A percentile compares a stretch with the other conserved stretches of the same genome.
Conservation (phyloP, 2,888 invertebrate genomes). For the Branchellion lobata region DNA sequence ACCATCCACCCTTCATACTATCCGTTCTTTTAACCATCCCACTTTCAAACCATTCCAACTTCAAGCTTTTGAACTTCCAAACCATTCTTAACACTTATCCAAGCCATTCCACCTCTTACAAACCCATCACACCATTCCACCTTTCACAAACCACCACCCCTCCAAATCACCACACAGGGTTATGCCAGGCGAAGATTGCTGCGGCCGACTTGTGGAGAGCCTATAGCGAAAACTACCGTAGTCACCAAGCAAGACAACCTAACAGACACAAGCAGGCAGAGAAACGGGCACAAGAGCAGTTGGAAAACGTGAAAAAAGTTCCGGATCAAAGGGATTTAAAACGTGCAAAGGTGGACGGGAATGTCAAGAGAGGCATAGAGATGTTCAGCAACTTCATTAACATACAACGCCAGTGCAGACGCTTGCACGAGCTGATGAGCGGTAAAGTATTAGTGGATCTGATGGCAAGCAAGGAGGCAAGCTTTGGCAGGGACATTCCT, state of each 20-base stretch:
- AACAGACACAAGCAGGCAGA: slow-evolving; percentile 41
- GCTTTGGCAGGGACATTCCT: too few relatives aligned
- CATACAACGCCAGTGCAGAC: neutral
- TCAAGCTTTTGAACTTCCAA: too few relatives aligned
- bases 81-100: too few relatives aligned
- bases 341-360: neutral
- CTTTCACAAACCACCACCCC: too few relatives aligned
- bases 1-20: too few relatives aligned
- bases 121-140: neutral
- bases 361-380: neutral
- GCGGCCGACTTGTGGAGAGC: slow-evolving; percentile 54
- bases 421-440: neutral
- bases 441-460: neutral
- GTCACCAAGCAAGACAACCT: slow-evolving; percentile 53
- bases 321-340: neutral
- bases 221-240: slow-evolving; percentile 53
- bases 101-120: too few relatives aligned
- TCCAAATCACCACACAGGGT: slow-evolving; percentile 41
- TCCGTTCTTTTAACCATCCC: too few relatives aligned
- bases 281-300: neutral
- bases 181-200: slow-evolving; percentile 53
- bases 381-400: neutral
- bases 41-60: too few relatives aligned
- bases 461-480: too few relatives aligned
- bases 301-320: neutral